Percentiles rank a stretch among this genome's conserved stretches.
Evolutionary conservation across 1,140 invertebrate genomes (phyloP).

Genomic region (Drosophila guanche): DNA sequence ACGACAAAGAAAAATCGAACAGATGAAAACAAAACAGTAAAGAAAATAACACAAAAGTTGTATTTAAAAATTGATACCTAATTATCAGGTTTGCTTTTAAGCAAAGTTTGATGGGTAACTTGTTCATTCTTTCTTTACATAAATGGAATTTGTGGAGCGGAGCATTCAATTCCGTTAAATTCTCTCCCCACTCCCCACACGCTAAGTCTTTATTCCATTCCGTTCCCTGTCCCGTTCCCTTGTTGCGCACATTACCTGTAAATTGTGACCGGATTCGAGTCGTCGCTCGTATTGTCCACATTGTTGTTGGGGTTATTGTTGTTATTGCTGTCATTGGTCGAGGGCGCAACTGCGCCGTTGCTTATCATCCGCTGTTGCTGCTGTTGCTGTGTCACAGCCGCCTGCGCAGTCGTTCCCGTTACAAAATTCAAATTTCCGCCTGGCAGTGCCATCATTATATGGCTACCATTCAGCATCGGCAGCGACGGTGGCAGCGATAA

Average conservation of each 20-base stretch:
- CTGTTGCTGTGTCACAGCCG: conserved; percentile 7
- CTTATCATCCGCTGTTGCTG: conserved; percentile 26
- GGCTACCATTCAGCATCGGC: conserved; percentile 41
- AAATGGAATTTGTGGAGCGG: too few relatives aligned
- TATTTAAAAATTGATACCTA: not conserved
- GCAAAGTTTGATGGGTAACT: too few relatives aligned
- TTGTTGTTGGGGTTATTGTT: conserved; percentile 88
- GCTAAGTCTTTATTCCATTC: too few relatives aligned
- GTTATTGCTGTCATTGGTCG: conserved; percentile 70
- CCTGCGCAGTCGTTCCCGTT: conserved; percentile 50
- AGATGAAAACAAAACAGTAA: not conserved
- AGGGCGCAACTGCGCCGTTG: conserved; percentile 61
- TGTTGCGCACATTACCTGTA: conserved; percentile 86
- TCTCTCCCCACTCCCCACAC: too few relatives aligned
- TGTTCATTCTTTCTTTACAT: too few relatives aligned
- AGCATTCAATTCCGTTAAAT: too few relatives aligned
- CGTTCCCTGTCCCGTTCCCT: not conserved
- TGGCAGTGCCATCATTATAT: conserved; percentile 61
- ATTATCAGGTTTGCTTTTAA: too few relatives aligned
- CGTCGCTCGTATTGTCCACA: conserved; percentile 90
- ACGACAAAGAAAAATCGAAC: conserved; percentile 38
- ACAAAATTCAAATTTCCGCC: conserved; percentile 56
- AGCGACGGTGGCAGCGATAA: conserved; percentile 21
- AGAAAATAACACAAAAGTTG: too few relatives aligned
- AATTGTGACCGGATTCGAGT: conserved; percentile 91